These are phyloP conservation scores for Zoanthus sociatus DNA, from an alignment of 92 coral and sea anemone genomes.

Conservation along the genomic window DNA sequence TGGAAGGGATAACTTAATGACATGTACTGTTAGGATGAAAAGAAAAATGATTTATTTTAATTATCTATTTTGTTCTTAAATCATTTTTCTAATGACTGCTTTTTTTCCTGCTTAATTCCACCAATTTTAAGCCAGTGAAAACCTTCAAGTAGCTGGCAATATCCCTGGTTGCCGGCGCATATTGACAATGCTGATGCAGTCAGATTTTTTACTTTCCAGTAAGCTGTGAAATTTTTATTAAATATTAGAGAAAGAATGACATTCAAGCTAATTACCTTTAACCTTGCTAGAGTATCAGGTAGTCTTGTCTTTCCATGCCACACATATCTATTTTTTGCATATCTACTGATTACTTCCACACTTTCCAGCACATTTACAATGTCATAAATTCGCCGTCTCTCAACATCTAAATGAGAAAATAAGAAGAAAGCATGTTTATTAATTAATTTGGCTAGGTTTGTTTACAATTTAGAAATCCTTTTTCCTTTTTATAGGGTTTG, in stretches of 20 bases:
- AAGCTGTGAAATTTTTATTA: neutral
- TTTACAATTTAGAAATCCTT: no score
- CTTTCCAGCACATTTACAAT: constrained; percentile 98
- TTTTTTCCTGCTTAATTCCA: no score
- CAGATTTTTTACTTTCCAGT: neutral
- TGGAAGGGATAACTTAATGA: no score
- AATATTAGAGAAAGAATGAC: neutral
- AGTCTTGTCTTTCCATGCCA: constrained; percentile 98
- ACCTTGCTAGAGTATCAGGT: constrained; percentile 81
- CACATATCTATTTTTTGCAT: constrained; percentile 94
- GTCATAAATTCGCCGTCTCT: constrained; percentile 94
- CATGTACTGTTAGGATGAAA: no score
- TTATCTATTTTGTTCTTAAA: no score
- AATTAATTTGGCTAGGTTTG: neutral
- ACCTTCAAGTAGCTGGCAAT: no score
- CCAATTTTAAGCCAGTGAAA: no score
- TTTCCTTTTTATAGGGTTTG: no score
- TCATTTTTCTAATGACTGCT: no score
- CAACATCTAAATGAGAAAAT: constrained; percentile 73
- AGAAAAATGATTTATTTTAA: no score
- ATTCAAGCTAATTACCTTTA: constrained; percentile 62
- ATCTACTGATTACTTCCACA: constrained; percentile 95
- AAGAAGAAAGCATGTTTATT: neutral
- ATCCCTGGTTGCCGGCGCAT: no score
- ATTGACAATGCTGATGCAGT: neutral